A percentile compares a stretch with the other conserved stretches of the same genome.
Evolutionary conservation across 2,797 vertebrate genomes (phyloP).

Genomic region (Gallinago solitaria): DNA sequence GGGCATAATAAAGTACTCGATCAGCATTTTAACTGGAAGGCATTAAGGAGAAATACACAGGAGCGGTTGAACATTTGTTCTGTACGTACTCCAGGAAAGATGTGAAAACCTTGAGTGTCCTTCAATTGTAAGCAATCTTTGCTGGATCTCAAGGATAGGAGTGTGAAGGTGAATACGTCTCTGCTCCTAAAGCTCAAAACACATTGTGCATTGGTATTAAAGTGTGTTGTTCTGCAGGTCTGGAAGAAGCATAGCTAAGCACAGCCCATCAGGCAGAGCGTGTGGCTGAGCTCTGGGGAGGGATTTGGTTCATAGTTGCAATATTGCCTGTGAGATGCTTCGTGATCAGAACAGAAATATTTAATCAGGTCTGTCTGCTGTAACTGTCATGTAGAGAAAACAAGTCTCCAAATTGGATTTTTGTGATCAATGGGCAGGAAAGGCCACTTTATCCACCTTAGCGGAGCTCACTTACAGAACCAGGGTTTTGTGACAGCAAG

Average conservation of each 20-base stretch:
- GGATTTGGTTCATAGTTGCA: not conserved
- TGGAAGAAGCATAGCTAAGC: not conserved
- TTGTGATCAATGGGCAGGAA: constrained; percentile 39
- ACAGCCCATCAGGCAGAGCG: not conserved
- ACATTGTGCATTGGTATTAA: fast-evolving
- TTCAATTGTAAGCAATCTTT: fast-evolving
- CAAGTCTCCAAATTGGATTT: constrained; percentile 46
- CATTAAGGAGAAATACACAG: not conserved
- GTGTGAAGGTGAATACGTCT: not conserved
- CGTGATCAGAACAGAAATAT: constrained; percentile 49
- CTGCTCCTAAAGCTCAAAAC: not conserved
- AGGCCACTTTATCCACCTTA: constrained; percentile 29
- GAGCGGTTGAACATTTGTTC: not conserved
- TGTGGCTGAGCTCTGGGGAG: not conserved
- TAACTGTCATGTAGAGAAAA: constrained; percentile 33
- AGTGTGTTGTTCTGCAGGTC: fast-evolving
- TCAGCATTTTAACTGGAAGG: not conserved
- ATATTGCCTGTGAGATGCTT: not conserved
- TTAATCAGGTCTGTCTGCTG: constrained; percentile 22
- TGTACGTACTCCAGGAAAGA: not conserved
- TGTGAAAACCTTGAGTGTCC: not conserved
- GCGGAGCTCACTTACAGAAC: not conserved
- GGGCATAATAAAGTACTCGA: not conserved
- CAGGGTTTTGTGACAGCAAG: not conserved
- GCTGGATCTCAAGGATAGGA: not conserved